Base-by-base conservation (phyloP, 2,113 vertebrate species). In the Castor canadensis region DNA sequence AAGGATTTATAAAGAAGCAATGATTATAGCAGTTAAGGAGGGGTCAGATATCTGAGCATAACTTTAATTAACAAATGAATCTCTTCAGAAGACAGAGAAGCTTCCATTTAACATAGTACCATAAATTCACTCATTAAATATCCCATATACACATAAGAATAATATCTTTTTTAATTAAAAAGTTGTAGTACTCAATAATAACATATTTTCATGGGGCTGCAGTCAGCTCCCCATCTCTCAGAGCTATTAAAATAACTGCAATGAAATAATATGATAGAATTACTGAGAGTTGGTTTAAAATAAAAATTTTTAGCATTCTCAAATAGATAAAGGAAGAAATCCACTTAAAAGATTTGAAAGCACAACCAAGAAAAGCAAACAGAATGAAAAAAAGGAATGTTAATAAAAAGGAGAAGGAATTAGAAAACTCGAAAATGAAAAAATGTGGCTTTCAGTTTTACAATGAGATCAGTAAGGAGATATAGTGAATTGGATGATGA, bases 111-210 rank as follows among this genome's bases (percentile, higher is more conserved):
- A 72, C 43, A 45, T 28, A 62, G 19, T 67, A 10, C 47, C 66
- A 26, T 66, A 52, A 77, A 90, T 40, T 60, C 15, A 77, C 19
- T 69, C 20, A 28, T 66, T 82, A 73, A 95, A 60, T 56, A 77
- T 35, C 43, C 26, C n/a, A 40, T 17, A 54, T 28, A 54, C 11
- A 62, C 1, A n/a, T 69, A 45, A 75, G 1, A 93, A 83, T 72
- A 95, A 54, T 13, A 45, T 19, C 43, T 72, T 62, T 83, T 54
- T 90, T 71, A 76, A 56, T 71, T 93, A 84, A 54, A 86, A 87
- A 77, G 11, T 60, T 90, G 11, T 40, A 60, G 56, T 28, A 32
- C 13, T 80, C 77, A 84, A 86, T 62, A 95, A 60, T 47, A 72
- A 26, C 9, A 81, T 35, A 83, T 77, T 56, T 87, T 19, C 58